Evolutionary conservation across 2,113 vertebrate species (phyloP).

Genomic region (Diglossa brunneiventris): DNA sequence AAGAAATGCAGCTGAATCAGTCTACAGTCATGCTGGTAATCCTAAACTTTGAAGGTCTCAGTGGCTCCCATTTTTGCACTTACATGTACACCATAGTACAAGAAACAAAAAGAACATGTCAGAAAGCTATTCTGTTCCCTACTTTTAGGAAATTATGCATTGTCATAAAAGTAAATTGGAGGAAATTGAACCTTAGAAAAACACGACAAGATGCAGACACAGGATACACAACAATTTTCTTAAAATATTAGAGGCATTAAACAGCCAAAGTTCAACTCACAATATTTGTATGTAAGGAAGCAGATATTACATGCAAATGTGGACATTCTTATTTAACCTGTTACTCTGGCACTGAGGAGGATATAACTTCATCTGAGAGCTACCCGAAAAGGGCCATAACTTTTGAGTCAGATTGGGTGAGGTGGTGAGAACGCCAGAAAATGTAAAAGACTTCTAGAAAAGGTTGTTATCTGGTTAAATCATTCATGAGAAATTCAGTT

Average conservation of each 20-base stretch:
- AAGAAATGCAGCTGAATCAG: accelerated
- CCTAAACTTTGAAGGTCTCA: neutral
- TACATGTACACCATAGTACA: accelerated
- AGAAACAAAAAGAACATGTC: accelerated
- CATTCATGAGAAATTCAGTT: neutral
- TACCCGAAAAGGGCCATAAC: neutral
- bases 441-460: neutral
- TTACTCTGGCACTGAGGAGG: neutral
- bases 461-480: neutral
- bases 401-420: neutral
- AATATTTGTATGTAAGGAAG: neutral
- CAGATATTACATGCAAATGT: neutral
- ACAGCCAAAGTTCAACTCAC: accelerated
- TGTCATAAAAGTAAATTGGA: neutral
- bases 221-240: neutral
- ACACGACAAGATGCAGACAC: neutral
- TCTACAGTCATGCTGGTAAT: neutral
- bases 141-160: neutral
- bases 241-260: neutral
- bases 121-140: neutral
- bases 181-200: neutral
- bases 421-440: neutral
- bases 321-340: neutral
- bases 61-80: neutral
- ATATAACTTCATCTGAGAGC: neutral